Evolutionary conservation across 2,888 invertebrate genomes (phyloP).

Genomic region (Stomorhina lunata): DNA sequence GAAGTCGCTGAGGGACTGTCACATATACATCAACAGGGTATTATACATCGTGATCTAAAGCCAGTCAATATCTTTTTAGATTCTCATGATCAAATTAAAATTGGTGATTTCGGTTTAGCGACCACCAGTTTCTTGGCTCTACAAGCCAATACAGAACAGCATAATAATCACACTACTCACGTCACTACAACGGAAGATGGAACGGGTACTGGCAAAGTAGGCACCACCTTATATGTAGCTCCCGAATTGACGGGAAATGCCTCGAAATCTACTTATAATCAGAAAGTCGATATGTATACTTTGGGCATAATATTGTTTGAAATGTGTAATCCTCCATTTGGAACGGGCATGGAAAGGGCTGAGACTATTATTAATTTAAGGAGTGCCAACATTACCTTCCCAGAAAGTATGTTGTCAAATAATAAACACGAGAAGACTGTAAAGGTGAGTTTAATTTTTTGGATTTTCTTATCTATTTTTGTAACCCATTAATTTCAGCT

Average conservation of each 20-base stretch:
- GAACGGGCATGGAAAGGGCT: constrained; percentile 94
- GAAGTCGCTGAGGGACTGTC: constrained; percentile 95
- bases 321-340: constrained; percentile 93
- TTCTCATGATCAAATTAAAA: constrained; percentile 95
- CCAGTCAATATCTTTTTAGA: constrained; percentile 98
- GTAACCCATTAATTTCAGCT: constrained; percentile 80
- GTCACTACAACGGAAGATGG: constrained; percentile 74
- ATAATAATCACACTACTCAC: constrained; percentile 68
- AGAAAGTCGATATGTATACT: constrained; percentile 93
- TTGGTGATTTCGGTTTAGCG: constrained; percentile 98
- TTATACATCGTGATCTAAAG: constrained; percentile 91
- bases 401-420: constrained; percentile 83
- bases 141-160: constrained; percentile 76
- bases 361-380: constrained; percentile 88
- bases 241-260: constrained; percentile 90
- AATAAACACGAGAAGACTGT: constrained; percentile 76
- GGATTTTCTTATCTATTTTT: not conserved
- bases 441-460: constrained; percentile 80
- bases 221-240: constrained; percentile 96
- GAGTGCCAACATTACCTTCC: constrained; percentile 85
- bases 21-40: constrained; percentile 95
- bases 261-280: constrained; percentile 89
- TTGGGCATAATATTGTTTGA: constrained; percentile 96
- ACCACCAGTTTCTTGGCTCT: constrained; percentile 85
- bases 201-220: constrained; percentile 89